phyloP scores from a whole-genome alignment of 2,888 invertebrate species.

The Macroteleia sp. region DNA sequence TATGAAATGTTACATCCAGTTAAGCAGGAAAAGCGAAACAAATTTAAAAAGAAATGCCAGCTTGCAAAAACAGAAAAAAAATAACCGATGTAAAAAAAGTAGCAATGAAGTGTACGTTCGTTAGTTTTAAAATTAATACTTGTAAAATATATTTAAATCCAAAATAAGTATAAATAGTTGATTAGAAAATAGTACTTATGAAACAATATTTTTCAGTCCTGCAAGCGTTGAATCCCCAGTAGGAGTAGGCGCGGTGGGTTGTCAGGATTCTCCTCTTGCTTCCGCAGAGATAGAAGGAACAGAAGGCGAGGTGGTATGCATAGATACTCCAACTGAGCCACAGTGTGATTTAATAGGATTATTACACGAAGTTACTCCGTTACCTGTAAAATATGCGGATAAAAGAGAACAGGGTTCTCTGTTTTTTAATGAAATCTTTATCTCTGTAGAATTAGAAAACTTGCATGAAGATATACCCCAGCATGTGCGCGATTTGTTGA shows the following conservation, averaged over 20 bases:
- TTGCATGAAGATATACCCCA: constrained; percentile 83
- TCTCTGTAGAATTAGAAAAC: constrained; percentile 87
- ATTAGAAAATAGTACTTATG: too few relatives aligned
- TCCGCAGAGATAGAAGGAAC: constrained; percentile 94
- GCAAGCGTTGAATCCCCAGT: constrained; percentile 80
- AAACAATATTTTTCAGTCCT: too few relatives aligned
- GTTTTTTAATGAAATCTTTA: constrained; percentile 85
- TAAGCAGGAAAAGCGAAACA: too few relatives aligned
- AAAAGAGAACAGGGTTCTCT: constrained; percentile 78
- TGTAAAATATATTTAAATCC: too few relatives aligned
- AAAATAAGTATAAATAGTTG: too few relatives aligned
- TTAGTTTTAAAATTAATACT: too few relatives aligned
- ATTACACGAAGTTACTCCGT: constrained; percentile 87
- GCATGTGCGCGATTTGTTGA: constrained; percentile 87
- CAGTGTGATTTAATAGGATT: constrained; percentile 89
- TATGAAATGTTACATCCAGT: too few relatives aligned
- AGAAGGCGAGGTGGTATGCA: constrained; percentile 90
- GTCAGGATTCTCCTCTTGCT: constrained; percentile 86
- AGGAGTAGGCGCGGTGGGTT: constrained; percentile 85
- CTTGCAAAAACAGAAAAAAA: too few relatives aligned
- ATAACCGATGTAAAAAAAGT: too few relatives aligned
- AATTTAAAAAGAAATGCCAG: too few relatives aligned
- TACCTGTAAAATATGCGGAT: constrained; percentile 83
- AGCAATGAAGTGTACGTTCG: too few relatives aligned
- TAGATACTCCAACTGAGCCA: constrained; percentile 90